These are phyloP conservation scores for Cenopis cana DNA, from an alignment of 2,888 invertebrate species.

Conservation along the genomic window DNA sequence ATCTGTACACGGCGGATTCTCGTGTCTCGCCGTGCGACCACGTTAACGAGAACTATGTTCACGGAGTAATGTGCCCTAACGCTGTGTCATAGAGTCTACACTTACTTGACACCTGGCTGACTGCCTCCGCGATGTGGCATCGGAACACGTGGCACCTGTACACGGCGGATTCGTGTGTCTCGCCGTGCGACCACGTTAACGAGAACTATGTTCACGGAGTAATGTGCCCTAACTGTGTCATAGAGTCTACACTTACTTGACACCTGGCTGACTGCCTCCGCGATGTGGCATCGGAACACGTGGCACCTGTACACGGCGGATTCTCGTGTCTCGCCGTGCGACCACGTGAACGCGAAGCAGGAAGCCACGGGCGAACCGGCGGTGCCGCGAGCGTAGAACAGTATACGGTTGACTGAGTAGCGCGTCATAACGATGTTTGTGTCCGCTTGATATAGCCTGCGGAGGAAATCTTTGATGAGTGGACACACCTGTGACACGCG, in stretches of 20 bases:
- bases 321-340: constrained; percentile 95
- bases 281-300: constrained; percentile 97
- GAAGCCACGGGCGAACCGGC: constrained; percentile 92
- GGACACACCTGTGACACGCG: not conserved
- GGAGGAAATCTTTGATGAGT: not conserved
- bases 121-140: constrained; percentile 88
- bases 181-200: constrained; percentile 98
- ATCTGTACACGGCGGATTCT: constrained; percentile 96
- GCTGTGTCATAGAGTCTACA: constrained; percentile 75
- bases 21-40: constrained; percentile 97
- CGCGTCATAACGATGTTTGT: constrained; percentile 93
- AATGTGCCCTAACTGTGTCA: constrained; percentile 92
- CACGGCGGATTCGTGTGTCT: constrained; percentile 93
- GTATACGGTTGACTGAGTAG: constrained; percentile 96
- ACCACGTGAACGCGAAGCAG: constrained; percentile 99
- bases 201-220: constrained; percentile 98
- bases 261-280: constrained; percentile 94
- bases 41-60: constrained; percentile 97
- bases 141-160: constrained; percentile 99
- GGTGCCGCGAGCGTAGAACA: constrained; percentile 97
- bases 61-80: constrained; percentile 95
- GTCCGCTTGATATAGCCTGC: constrained; percentile 88
- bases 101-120: constrained; percentile 6
- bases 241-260: constrained; percentile 83
- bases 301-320: constrained; percentile 98